phyloP scores from a whole-genome alignment of 2,113 vertebrate genomes.

The Glaucidium brasilianum region DNA sequence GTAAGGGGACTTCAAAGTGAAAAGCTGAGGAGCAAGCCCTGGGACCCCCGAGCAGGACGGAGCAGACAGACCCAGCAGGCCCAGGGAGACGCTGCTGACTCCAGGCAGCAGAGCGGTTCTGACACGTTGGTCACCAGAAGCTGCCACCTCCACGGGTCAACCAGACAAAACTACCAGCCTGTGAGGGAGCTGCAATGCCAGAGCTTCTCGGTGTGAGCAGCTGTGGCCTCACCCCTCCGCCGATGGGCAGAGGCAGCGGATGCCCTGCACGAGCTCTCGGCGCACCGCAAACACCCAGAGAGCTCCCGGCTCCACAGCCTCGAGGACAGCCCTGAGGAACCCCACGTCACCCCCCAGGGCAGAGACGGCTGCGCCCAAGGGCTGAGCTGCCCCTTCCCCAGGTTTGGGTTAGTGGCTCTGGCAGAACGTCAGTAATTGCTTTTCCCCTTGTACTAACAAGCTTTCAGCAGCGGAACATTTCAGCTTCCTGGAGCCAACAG shows the following conservation, averaged over 20 bases:
- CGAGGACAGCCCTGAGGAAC: background rate
- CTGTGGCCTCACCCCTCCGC: background rate
- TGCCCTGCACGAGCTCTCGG: background rate
- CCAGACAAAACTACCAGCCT: background rate
- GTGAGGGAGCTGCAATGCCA: rapidly evolving
- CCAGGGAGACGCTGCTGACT: background rate
- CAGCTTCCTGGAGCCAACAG: conserved; percentile 72
- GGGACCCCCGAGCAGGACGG: background rate
- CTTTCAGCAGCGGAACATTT: conserved; percentile 70
- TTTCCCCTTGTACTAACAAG: conserved; percentile 76
- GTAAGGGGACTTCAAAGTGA: rapidly evolving
- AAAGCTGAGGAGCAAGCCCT: too few relatives aligned
- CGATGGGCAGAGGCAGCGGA: background rate
- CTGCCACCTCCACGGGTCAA: rapidly evolving
- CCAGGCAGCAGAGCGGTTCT: background rate
- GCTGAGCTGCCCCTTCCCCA: background rate
- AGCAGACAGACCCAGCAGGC: background rate
- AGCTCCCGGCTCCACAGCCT: background rate
- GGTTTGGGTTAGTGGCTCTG: conserved; percentile 6
- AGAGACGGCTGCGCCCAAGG: background rate
- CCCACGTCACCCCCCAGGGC: background rate
- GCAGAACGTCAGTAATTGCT: conserved; percentile 69
- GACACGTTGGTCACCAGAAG: background rate
- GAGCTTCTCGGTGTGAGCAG: background rate
- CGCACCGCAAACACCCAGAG: background rate